Evolutionary conservation across 2,888 invertebrate species (phyloP).

Genomic region (Aethes cnicana): DNA sequence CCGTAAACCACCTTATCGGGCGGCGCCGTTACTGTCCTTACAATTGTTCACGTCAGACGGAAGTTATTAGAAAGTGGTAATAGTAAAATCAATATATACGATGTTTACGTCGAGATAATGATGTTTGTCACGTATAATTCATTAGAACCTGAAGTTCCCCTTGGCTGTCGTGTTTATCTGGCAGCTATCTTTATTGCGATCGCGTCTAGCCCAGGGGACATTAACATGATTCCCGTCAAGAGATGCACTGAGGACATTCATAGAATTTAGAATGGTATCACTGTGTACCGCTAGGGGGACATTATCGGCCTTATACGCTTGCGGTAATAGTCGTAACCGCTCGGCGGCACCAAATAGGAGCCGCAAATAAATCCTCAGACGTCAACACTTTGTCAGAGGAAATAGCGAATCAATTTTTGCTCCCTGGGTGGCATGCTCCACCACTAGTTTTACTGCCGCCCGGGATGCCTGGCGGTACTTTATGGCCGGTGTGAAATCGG

Average conservation of each 20-base stretch:
- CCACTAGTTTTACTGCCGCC: conserved; percentile 3
- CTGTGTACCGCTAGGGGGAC: conserved; percentile 32
- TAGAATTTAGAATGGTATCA: conserved; percentile 27
- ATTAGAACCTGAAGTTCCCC: not conserved
- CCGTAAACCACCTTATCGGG: conserved; percentile 38
- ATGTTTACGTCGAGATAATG: conserved; percentile 11
- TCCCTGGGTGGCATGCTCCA: conserved; percentile 32
- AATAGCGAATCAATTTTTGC: conserved; percentile 36
- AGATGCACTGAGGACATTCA: conserved; percentile 7
- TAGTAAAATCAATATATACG: conserved; percentile 22
- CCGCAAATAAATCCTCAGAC: conserved; percentile 29
- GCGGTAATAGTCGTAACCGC: conserved; percentile 28
- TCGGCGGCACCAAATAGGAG: conserved; percentile 32
- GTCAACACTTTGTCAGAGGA: conserved; percentile 35
- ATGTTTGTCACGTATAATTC: conserved; percentile 4
- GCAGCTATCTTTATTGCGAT: conserved; percentile 9
- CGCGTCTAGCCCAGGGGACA: conserved; percentile 11
- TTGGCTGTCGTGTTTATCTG: conserved; percentile 1
- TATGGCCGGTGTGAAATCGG: conserved; percentile 3
- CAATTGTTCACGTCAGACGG: conserved; percentile 11
- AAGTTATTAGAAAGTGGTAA: conserved; percentile 22
- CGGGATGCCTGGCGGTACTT: not conserved
- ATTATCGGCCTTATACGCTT: conserved; percentile 33
- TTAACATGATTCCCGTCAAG: conserved; percentile 19
- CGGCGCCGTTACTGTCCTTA: conserved; percentile 25